Percentiles rank a stretch among this genome's conserved stretches.
phyloP scores from a whole-genome alignment of 2,113 vertebrate genomes.

The Deroptyus accipitrinus region DNA sequence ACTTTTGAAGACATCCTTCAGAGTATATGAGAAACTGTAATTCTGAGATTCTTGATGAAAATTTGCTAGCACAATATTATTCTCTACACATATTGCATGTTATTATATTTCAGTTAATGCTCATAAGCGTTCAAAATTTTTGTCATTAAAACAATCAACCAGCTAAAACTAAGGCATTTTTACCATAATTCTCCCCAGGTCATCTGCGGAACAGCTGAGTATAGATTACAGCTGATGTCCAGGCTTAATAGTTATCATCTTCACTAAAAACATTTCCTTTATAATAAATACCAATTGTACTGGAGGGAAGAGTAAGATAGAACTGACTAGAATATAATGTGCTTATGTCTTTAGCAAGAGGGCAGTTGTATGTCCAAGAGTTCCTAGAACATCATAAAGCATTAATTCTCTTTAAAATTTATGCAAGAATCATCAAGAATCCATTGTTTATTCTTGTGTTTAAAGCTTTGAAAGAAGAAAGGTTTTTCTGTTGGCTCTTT shows the following conservation, averaged over 20 bases:
- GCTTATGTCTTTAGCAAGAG: neutral
- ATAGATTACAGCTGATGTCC: neutral
- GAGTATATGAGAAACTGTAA: neutral
- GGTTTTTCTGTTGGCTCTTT: neutral
- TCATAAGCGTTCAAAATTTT: neutral
- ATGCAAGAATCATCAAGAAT: neutral
- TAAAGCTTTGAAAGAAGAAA: neutral
- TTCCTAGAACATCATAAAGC: neutral
- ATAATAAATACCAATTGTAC: neutral
- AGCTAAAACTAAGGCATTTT: neutral
- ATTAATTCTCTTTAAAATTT: neutral
- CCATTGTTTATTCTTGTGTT: neutral
- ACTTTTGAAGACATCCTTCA: neutral
- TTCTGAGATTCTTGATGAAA: constrained; percentile 5
- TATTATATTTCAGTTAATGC: neutral
- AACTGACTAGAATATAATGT: neutral
- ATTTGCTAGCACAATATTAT: neutral
- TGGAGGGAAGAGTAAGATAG: neutral
- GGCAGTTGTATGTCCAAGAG: neutral
- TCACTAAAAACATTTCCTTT: neutral
- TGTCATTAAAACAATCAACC: neutral
- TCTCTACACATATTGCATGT: neutral
- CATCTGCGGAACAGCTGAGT: neutral
- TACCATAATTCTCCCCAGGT: neutral
- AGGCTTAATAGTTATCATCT: neutral